Conservation (phyloP, 2,888 invertebrate genomes). For the Muschampia plurimacula region DNA sequence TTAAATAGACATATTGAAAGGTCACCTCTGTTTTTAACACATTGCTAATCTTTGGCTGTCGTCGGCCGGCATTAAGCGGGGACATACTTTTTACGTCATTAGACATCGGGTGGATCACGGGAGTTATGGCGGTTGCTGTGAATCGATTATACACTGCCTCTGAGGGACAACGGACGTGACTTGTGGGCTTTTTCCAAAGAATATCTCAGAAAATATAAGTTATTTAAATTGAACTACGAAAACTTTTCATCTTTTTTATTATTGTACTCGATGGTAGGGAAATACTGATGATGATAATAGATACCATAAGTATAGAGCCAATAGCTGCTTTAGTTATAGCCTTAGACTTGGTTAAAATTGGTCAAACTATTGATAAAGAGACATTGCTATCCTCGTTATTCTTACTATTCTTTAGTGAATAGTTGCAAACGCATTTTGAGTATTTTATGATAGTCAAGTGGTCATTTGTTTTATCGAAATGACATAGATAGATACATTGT, state of each 20-base stretch:
- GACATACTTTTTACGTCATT: conserved; percentile 85
- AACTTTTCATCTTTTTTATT: background rate
- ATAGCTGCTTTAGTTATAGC: too few relatives aligned
- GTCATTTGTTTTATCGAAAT: too few relatives aligned
- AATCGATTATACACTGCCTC: conserved; percentile 69
- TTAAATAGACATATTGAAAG: background rate
- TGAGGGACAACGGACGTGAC: conserved; percentile 41
- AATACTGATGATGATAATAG: background rate
- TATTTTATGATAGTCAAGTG: too few relatives aligned
- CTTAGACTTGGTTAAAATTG: too few relatives aligned
- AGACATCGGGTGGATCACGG: conserved; percentile 74
- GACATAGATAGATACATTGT: too few relatives aligned
- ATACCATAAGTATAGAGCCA: background rate
- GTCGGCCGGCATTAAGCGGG: conserved; percentile 70
- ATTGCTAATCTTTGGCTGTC: conserved; percentile 58
- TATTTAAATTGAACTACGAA: background rate
- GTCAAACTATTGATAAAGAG: too few relatives aligned
- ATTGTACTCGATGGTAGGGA: background rate
- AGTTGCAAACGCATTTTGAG: too few relatives aligned
- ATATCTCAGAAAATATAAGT: background rate
- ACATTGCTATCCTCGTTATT: too few relatives aligned
- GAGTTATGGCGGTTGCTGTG: conserved; percentile 69
- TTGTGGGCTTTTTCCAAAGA: conserved; percentile 22
- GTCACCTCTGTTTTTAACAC: conserved; percentile 6
- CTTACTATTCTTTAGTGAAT: too few relatives aligned